Evolutionary conservation across 2,113 vertebrate species (phyloP).

Genomic region (Gasterosteus nipponicus): DNA sequence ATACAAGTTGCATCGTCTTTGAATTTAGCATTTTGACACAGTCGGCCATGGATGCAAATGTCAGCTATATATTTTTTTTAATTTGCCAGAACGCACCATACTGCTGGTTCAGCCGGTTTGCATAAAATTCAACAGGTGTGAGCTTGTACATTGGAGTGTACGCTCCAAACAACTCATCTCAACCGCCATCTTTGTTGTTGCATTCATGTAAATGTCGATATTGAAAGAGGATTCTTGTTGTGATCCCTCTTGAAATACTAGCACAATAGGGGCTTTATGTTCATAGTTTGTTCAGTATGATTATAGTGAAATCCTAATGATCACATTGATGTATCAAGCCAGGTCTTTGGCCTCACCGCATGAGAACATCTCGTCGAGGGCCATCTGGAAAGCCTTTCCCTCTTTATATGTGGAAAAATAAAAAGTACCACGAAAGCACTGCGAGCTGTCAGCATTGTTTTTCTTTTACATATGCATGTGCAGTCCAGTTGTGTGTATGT

Average conservation of each 20-base stretch:
- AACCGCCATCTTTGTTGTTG: not conserved
- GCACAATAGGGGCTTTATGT: not conserved
- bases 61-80: not conserved
- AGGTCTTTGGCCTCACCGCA: conserved; percentile 17
- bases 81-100: not conserved
- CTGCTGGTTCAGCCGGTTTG: not conserved
- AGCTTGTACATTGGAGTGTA: not conserved
- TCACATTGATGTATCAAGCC: not conserved
- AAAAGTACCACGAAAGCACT: conserved; percentile 22
- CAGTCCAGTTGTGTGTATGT: conserved; percentile 47
- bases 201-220: not conserved
- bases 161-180: not conserved
- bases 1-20: not conserved
- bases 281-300: conserved; percentile 7
- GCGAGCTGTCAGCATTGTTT: conserved; percentile 32
- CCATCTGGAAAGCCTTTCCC: conserved; percentile 39
- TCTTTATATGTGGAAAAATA: conserved; percentile 2
- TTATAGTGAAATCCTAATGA: conserved; percentile 13
- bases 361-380: conserved; percentile 9
- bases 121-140: not conserved
- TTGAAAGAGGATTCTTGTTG: not conserved
- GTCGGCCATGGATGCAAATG: not conserved
- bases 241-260: not conserved
- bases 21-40: not conserved
- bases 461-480: conserved; percentile 16